phyloP scores from a whole-genome alignment of 2,797 vertebrate genomes.

The Yasuhikotakia modesta region DNA sequence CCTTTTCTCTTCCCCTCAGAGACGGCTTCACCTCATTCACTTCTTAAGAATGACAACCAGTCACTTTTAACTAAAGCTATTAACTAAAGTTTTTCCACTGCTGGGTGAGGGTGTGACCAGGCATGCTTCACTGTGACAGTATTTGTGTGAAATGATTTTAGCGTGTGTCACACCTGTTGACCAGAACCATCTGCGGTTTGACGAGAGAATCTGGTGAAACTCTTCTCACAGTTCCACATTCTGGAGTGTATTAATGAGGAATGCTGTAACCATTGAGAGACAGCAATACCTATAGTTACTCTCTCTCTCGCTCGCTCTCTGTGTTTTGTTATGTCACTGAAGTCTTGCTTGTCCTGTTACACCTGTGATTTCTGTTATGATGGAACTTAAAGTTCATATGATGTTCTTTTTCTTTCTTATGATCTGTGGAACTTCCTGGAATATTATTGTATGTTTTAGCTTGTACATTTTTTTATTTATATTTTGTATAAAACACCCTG shows the following conservation, averaged over 20 bases:
- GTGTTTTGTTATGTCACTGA: background rate
- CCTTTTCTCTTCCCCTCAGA: background rate
- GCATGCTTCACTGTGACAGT: constrained; percentile 8
- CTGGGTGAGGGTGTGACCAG: constrained; percentile 31
- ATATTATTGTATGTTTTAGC: background rate
- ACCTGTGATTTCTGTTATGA: background rate
- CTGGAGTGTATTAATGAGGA: constrained; percentile 46
- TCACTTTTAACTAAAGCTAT: constrained; percentile 40
- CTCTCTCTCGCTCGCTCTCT: background rate
- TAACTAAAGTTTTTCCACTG: constrained; percentile 1
- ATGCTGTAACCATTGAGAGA: constrained; percentile 35
- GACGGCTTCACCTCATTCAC: constrained; percentile 49
- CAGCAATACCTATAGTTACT: background rate
- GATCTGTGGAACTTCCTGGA: background rate
- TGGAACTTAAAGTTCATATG: constrained; percentile 2
- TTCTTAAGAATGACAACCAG: constrained; percentile 45
- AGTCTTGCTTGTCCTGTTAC: constrained; percentile 30
- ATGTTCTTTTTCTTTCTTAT: no score
- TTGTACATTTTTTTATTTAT: no score
- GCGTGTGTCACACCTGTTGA: constrained; percentile 40
- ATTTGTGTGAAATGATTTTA: constrained; percentile 43
- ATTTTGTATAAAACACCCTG: no score
- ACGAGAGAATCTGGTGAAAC: constrained; percentile 25
- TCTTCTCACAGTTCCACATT: constrained; percentile 45
- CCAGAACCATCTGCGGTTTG: constrained; percentile 3